Base-by-base conservation (phyloP, 2,797 vertebrate genomes). In the Sciurus carolinensis region DNA sequence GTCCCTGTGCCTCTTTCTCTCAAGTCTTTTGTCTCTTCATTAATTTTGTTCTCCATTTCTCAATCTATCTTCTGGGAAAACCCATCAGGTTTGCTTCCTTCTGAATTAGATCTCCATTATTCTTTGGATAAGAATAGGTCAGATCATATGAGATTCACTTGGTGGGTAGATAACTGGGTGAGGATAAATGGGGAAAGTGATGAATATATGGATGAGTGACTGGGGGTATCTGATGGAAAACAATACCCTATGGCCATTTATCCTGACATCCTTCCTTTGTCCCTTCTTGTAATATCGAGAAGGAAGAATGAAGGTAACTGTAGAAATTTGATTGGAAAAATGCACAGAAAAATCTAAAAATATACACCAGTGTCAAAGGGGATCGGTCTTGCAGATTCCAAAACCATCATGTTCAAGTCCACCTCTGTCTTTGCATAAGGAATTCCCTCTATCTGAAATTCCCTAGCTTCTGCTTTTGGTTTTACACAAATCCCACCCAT, bases 31-130 rank as follows among this genome's bases (percentile, higher is more conserved):
- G 42, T 33, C 33, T 8, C 33, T 50, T 90, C 14, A 42, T 1
- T 82, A 59, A 66, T 92, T 89, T 94, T 77, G 71, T 79, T 80
- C 5, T 80, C 30, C 22, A 66, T 39, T 81, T 87, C 52, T 94
- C 72, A 67, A 36, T 83, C 89, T 20, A 39, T 15, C 24, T 81
- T 59, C 42, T 89, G 28, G 0, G 7, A 82, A 50, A 77, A 84
- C 30, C 79, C 3, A 50, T n/a, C 13, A 62, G 30, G 33, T 83
- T 87, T 12, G 85, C 20, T 80, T 36, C 24, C 33, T 90, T 75
- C 39, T 94, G 42, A 77, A 12, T 24, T 20, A 77, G 52, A 36
- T 52, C 15, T 22, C 26, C 64, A 33, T 59, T 80, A 22, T 62
- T 90, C 26, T 87, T 92, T 54, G 42, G 14, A 76, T 90, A 20